Percentiles rank a stretch among this genome's conserved stretches.
phyloP scores from a whole-genome alignment of 2,888 invertebrate genomes.

The Pammene fasciana region DNA sequence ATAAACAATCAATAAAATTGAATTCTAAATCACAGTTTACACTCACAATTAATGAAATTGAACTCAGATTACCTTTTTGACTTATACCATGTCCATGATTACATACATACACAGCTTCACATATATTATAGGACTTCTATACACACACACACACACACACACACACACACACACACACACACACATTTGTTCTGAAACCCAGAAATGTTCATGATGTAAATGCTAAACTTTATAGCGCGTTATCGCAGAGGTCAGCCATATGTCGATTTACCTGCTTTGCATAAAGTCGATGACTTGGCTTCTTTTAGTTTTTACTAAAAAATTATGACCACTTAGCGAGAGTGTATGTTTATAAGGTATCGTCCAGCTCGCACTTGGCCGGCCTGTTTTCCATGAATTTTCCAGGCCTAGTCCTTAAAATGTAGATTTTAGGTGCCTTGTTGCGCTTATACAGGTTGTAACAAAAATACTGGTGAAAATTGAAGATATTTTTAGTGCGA shows the following conservation, averaged over 20 bases:
- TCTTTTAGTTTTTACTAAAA: not conserved
- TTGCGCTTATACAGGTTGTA: too few species aligned
- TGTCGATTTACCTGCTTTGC: not conserved
- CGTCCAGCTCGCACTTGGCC: too few species aligned
- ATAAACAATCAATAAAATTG: too few species aligned
- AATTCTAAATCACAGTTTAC: too few species aligned
- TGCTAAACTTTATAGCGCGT: not conserved
- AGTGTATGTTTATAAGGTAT: too few species aligned
- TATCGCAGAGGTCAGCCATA: conserved; percentile 14
- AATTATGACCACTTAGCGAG: not conserved
- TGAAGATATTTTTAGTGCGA: too few species aligned
- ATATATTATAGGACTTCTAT: not conserved
- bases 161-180: not conserved
- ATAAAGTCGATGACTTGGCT: not conserved
- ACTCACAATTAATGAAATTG: too few species aligned
- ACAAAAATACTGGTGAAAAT: too few species aligned
- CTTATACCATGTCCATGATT: not conserved
- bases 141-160: not conserved
- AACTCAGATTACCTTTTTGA: too few species aligned
- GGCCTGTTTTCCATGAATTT: not conserved
- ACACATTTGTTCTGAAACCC: not conserved
- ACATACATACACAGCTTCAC: not conserved
- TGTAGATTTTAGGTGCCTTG: too few species aligned
- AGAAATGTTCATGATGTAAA: not conserved
- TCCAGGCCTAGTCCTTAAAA: too few species aligned